Evolutionary conservation across 2,888 invertebrate species (phyloP), one percentile per base, ranked within the genome.

Genomic region (Drosophila macrospina): DNA sequence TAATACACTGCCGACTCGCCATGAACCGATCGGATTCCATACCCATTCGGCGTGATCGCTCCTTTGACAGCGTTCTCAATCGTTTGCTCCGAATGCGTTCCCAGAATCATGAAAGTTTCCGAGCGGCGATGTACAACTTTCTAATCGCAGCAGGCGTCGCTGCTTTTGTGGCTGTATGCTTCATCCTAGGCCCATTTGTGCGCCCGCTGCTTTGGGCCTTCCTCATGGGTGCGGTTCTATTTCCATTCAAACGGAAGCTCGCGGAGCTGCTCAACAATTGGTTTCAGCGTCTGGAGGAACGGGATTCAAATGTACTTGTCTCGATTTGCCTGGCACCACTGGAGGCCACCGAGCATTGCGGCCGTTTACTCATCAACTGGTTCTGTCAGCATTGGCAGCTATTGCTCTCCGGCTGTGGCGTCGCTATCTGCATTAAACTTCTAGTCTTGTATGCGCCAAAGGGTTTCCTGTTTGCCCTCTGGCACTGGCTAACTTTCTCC

Each of bases 201-300:
- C 96, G 97, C 79, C 98, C 99, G 0, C 92, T 99, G 56, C 94
- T 99, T 80, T 99, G 99, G 99, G 98, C 99, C 0, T 93, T 98
- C 61, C 93, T 99, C 32, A 97, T 98, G 86, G 99, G 99, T n/a
- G 98, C 98, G 0, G 96, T 98, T 37, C 93, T 99, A n/a, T 98
- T 98, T 92, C 99, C 99, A 0, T 96, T 98, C 89, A 99, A 99
- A 92, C 94, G 96, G 69, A 95, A 94, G 60, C 92, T 98, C 44
- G 95, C 97, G 0, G 95, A 95, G 66, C 93, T 94, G 68, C 93
- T 97, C 20, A 95, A 96, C 81, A 94, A 94, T 75, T 98, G 98
- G 98, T 95, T 97, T 89, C 93, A 94, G 85, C 93, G 93, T 56
- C 90, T 96, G 41, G 95, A 96, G 86, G 93, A 94, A 67, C 93